These are phyloP conservation scores for Helostoma temminkii DNA, from an alignment of 2,797 vertebrate genomes.

Conservation along the genomic window DNA sequence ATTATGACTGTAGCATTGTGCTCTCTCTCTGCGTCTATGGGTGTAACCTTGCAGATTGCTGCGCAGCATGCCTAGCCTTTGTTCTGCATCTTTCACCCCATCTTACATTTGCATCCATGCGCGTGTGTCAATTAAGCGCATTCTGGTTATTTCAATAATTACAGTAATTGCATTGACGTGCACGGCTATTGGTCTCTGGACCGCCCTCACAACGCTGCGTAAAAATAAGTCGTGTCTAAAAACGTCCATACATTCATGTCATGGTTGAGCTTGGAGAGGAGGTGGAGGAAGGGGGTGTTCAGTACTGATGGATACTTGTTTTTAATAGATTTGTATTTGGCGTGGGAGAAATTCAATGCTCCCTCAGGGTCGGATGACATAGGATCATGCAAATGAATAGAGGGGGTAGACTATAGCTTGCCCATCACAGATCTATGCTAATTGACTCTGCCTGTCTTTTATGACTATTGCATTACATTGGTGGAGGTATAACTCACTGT, in stretches of 20 bases:
- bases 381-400: constrained; percentile 76
- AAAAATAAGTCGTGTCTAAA: constrained; percentile 88
- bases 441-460: constrained; percentile 67
- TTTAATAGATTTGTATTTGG: constrained; percentile 80
- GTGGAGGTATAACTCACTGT: constrained; percentile 93
- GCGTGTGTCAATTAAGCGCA: constrained; percentile 55
- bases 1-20: constrained; percentile 31
- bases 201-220: constrained; percentile 76
- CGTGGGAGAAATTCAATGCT: constrained; percentile 72
- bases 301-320: constrained; percentile 77
- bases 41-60: constrained; percentile 77
- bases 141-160: constrained; percentile 49
- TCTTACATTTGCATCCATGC: constrained; percentile 43
- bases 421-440: constrained; percentile 74
- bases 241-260: constrained; percentile 84
- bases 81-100: constrained; percentile 75
- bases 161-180: constrained; percentile 71
- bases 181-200: constrained; percentile 65
- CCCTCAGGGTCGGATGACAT: constrained; percentile 72
- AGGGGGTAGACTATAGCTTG: constrained; percentile 49
- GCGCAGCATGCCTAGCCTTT: constrained; percentile 76
- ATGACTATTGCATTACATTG: constrained; percentile 80
- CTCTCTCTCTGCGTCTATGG: constrained; percentile 65
- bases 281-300: constrained; percentile 43
- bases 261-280: constrained; percentile 66